Conservation (phyloP, 1,140 invertebrate species). For the Himalopsyche phryganea region DNA sequence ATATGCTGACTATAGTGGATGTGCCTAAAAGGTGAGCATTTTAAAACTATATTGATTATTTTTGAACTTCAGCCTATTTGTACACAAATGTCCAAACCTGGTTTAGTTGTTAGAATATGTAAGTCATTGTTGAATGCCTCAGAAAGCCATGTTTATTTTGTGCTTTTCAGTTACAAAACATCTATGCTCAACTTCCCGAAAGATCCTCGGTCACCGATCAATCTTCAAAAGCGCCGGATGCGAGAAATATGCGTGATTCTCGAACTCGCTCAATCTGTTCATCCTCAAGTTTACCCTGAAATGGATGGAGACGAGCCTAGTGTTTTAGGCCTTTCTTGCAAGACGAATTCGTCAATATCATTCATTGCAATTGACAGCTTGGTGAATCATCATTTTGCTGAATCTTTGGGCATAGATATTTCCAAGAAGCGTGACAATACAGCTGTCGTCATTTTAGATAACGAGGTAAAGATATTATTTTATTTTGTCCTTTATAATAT, state of each 20-base stretch:
- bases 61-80: background rate
- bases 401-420: slow-evolving; percentile 68
- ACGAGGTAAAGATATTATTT: slow-evolving; percentile 53
- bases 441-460: slow-evolving; percentile 68
- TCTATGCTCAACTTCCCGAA: slow-evolving; percentile 49
- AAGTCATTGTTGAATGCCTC: background rate
- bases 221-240: slow-evolving; percentile 45
- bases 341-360: slow-evolving; percentile 62
- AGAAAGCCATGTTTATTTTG: too few relatives aligned
- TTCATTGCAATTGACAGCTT: slow-evolving; percentile 71
- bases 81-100: background rate
- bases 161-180: slow-evolving; percentile 45
- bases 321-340: slow-evolving; percentile 51
- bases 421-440: slow-evolving; percentile 59
- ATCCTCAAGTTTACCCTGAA: slow-evolving; percentile 38
- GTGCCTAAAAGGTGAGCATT: slow-evolving; percentile 3
- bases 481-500: too few relatives aligned
- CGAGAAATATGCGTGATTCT: slow-evolving; percentile 47
- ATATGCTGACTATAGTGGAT: background rate
- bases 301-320: slow-evolving; percentile 21
- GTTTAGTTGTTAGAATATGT: background rate
- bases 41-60: background rate
- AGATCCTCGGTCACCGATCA: slow-evolving; percentile 55
- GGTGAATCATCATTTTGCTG: slow-evolving; percentile 66
- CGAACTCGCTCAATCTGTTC: slow-evolving; percentile 43